Base-by-base conservation (phyloP, 2,113 vertebrate species). In the Misgurnus mizolepis region DNA sequence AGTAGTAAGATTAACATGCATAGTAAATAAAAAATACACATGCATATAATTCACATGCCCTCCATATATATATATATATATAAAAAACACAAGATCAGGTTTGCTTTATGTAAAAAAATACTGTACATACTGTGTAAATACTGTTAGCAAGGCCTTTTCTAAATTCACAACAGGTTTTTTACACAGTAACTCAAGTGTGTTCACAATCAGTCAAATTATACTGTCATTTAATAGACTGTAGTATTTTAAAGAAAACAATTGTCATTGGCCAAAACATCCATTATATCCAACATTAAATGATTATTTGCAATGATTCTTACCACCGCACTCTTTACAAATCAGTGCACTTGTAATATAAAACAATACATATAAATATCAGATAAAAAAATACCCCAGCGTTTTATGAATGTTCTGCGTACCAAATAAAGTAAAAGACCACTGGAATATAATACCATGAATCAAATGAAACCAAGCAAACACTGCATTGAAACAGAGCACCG, bases 31-130 rank as follows among this genome's bases (percentile, higher is more conserved):
- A 61, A 60, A 60, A 75, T 76, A 60, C n/a, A 76, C 85, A 86
- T 86, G 85, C 85, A 84, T 18, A 72, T 82, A 49, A 68, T 81
- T 80, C 76, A 80, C 69, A 84, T 82, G 82, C 85, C 53, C 39
- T 58, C 3, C 65, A 75, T 22, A 66, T 72, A 66, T 67, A 67
- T 45, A 75, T 22, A 66, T 72, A 66, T 67, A 67, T 45, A 65
- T 27, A 76, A 81, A 64, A 43, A 62, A 62, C 18, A 75, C 40
- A 62, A 49, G 58, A 75, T 62, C 56, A 61, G 40, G 55, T 61
- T 74, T 74, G 71, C 55, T 7, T 60, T 45, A 60, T 73, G 55
- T 45, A 55, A 73, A 39, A 5, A 15, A 60, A 73, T 60, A 15
- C n/a, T 74, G 11, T 22, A 74, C 34, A 72, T 53, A 18, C 50